Evolutionary conservation across 2,113 vertebrate species (phyloP).

Genomic region (Petromus typicus): DNA sequence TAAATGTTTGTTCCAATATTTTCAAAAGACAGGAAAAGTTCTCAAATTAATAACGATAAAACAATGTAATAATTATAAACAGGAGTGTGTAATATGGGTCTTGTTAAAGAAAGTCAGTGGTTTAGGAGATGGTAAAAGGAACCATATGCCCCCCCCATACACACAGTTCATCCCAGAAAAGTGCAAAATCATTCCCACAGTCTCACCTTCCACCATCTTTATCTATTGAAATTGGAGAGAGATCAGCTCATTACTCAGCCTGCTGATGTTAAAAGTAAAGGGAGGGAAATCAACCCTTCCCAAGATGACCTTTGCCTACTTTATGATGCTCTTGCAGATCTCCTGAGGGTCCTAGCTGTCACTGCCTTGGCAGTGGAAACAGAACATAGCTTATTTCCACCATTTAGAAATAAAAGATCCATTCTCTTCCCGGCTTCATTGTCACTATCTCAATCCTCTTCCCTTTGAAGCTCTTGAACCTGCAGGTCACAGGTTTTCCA

Average conservation of each 20-base stretch:
- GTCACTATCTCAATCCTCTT: not conserved
- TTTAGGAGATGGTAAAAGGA: not conserved
- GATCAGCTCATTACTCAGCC: not conserved
- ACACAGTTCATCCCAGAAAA: not conserved
- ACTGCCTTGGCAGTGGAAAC: too few relatives aligned
- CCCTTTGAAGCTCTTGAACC: not conserved
- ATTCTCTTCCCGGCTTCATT: not conserved
- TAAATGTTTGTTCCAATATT: not conserved
- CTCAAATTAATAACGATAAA: not conserved
- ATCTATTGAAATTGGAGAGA: not conserved
- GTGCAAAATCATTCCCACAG: not conserved
- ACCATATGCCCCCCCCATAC: not conserved
- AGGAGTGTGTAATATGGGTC: not conserved
- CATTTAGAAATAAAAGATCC: not conserved
- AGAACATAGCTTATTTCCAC: not conserved
- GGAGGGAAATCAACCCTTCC: too few relatives aligned
- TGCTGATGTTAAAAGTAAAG: not conserved
- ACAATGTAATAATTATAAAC: not conserved
- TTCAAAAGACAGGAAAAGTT: not conserved
- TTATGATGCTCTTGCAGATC: rapidly evolving
- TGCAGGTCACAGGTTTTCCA: rapidly evolving
- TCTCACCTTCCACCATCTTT: not conserved
- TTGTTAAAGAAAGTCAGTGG: not conserved
- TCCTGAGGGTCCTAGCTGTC: not conserved
- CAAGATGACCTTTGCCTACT: not conserved